phyloP scores from a whole-genome alignment of 2,797 vertebrate species.

The Anabas testudineus region DNA sequence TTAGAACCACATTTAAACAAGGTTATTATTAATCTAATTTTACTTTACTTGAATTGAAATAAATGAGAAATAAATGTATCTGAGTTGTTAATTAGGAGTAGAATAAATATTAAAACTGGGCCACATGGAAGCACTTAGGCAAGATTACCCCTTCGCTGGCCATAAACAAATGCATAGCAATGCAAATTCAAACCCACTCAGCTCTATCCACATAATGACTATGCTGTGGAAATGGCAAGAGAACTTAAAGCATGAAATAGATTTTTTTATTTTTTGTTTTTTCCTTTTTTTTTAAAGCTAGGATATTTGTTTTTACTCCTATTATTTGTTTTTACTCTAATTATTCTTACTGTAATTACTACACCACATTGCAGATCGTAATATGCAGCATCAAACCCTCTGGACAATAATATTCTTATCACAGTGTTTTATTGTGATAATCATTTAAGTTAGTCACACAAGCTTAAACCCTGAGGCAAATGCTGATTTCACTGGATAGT shows the following conservation, averaged over 20 bases:
- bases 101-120: constrained; percentile 17
- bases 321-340: neutral
- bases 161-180: constrained; percentile 35
- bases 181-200: constrained; percentile 48
- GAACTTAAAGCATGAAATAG: constrained; percentile 47
- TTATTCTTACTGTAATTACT: no score
- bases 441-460: constrained; percentile 40
- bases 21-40: neutral
- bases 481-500: constrained; percentile 62
- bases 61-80: constrained; percentile 16
- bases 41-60: neutral
- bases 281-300: constrained; percentile 16
- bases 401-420: constrained; percentile 30
- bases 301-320: constrained; percentile 11
- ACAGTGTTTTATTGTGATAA: constrained; percentile 25
- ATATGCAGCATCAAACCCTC: constrained; percentile 24
- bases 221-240: constrained; percentile 32
- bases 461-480: constrained; percentile 49
- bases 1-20: neutral
- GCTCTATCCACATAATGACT: constrained; percentile 34
- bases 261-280: constrained; percentile 9
- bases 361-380: neutral
- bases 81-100: constrained; percentile 1
- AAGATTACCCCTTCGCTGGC: constrained; percentile 45
- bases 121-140: constrained; percentile 40